These are phyloP conservation scores for Macroramphosus scolopax DNA, from an alignment of 2,797 vertebrate species.

Conservation along the genomic window DNA sequence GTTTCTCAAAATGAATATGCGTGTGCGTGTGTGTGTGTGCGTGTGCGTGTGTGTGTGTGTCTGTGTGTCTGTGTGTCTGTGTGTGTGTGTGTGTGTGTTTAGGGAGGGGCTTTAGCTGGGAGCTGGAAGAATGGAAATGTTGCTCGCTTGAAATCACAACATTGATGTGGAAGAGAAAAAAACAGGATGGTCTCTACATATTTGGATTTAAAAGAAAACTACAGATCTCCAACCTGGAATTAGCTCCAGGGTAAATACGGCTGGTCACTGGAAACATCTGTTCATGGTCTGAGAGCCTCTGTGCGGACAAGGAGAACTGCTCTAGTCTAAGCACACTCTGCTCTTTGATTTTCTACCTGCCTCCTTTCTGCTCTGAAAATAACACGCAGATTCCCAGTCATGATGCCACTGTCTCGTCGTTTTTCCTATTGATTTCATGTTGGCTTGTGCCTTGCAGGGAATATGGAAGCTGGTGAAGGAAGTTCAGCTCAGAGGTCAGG, in stretches of 20 bases:
- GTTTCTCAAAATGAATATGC: constrained; percentile 5
- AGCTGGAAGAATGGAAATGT: constrained; percentile 12
- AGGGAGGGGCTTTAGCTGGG: constrained; percentile 19
- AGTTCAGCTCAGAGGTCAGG: constrained; percentile 17
- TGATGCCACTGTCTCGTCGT: constrained; percentile 20
- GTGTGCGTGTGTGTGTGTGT: too few relatives aligned
- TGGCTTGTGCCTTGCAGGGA: constrained; percentile 19
- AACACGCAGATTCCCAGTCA: constrained; percentile 25
- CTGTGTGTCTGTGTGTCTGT: too few relatives aligned
- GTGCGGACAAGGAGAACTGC: too few relatives aligned
- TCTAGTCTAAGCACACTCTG: too few relatives aligned
- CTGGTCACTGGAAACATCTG: too few relatives aligned
- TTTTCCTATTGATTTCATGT: constrained; percentile 32
- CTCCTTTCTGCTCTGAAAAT: constrained; percentile 40
- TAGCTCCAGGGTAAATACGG: too few relatives aligned
- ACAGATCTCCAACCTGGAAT: too few relatives aligned
- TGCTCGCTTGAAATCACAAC: constrained; percentile 3
- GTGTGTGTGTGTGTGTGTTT: too few relatives aligned
- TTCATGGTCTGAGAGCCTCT: too few relatives aligned
- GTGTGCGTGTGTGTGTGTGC: too few relatives aligned
- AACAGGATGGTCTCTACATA: too few relatives aligned
- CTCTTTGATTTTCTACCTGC: constrained; percentile 22
- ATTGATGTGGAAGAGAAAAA: neutral
- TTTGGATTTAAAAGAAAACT: too few relatives aligned
- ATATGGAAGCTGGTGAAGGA: constrained; percentile 7